phyloP scores from a whole-genome alignment of 2,888 invertebrate species.

The Ligdia adustata region DNA sequence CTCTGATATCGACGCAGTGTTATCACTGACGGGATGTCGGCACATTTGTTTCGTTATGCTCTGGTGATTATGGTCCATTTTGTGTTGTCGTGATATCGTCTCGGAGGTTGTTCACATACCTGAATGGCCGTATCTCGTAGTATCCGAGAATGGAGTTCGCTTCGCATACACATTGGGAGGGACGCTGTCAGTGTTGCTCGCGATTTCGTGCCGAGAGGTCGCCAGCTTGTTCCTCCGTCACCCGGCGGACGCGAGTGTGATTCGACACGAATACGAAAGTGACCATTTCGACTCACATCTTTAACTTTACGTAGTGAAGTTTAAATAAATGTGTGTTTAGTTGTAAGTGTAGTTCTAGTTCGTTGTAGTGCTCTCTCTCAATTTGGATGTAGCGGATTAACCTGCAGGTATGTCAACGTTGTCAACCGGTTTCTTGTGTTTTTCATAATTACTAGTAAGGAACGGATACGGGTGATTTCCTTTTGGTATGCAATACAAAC shows the following conservation, averaged over 20 bases:
- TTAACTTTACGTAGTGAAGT: conserved; percentile 66
- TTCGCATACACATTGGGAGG: conserved; percentile 47
- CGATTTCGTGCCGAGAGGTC: conserved; percentile 37
- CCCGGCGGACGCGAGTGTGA: conserved; percentile 61
- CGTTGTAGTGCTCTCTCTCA: conserved; percentile 24
- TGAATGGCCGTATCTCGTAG: conserved; percentile 80
- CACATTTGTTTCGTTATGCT: conserved; percentile 52
- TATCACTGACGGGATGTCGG: conserved; percentile 59
- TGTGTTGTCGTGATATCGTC: conserved; percentile 48
- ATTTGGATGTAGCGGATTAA: conserved; percentile 44
- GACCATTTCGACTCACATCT: conserved; percentile 53
- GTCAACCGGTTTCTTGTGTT: conserved; percentile 41
- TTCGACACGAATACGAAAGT: conserved; percentile 38
- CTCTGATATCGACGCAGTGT: conserved; percentile 81
- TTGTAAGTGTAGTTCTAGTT: conserved; percentile 45
- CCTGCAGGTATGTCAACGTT: conserved; percentile 53
- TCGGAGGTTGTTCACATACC: conserved; percentile 75
- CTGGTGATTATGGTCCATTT: conserved; percentile 51
- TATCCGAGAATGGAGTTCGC: conserved; percentile 73
- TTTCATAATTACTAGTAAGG: conserved; percentile 58
- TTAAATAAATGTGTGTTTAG: conserved; percentile 65
- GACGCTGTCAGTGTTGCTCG: conserved; percentile 54
- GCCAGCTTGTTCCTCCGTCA: conserved; percentile 35
- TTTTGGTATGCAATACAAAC: conserved; percentile 72
- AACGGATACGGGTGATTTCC: conserved; percentile 69